phyloP scores from a whole-genome alignment of 2,797 vertebrate genomes.

The Rhincodon typus region DNA sequence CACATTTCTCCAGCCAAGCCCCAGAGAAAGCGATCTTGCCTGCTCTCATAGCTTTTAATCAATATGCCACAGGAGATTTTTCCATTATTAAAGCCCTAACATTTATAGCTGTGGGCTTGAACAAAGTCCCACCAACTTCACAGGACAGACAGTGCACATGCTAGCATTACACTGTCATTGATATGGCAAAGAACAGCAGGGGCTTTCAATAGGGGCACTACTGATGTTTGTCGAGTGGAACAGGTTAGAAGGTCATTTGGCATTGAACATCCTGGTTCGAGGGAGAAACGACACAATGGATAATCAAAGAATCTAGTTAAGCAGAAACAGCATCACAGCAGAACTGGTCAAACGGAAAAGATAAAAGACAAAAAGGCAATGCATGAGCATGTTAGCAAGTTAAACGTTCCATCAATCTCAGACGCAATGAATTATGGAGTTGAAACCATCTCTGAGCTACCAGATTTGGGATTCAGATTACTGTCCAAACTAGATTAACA shows the following conservation, averaged over 20 bases:
- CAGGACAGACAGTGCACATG: neutral
- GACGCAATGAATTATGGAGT: neutral
- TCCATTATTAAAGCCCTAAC: neutral
- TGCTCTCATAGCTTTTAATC: neutral
- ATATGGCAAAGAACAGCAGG: neutral
- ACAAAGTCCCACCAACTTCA: neutral
- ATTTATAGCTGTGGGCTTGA: neutral
- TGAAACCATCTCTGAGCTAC: neutral
- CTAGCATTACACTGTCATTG: neutral
- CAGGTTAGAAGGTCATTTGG: constrained; percentile 9
- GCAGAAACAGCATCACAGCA: too few species aligned
- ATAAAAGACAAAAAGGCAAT: neutral
- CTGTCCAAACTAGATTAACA: neutral
- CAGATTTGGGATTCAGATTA: neutral
- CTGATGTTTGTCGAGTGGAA: neutral
- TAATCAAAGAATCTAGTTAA: neutral
- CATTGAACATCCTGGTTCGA: neutral
- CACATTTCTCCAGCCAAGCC: neutral
- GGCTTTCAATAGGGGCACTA: neutral
- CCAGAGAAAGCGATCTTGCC: constrained; percentile 21
- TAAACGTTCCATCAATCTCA: neutral
- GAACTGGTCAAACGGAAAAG: neutral
- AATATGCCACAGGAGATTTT: neutral
- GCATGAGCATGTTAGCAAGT: neutral
- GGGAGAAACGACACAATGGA: neutral